These are phyloP conservation scores for Meghimatium bilineatum DNA, from an alignment of 2,888 invertebrate genomes.

Conservation along the genomic window DNA sequence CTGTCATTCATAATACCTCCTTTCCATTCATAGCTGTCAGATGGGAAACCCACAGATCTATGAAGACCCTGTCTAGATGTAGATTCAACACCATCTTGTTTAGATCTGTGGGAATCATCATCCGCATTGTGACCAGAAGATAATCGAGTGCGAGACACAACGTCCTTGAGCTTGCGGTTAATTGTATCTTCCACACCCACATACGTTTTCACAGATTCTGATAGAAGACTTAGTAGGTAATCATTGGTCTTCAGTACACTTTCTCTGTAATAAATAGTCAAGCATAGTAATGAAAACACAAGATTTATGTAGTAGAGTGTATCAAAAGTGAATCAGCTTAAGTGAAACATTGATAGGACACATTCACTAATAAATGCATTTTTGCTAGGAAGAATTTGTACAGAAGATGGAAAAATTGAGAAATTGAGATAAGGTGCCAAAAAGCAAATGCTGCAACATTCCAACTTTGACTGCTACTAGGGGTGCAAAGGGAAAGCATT, in stretches of 20 bases:
- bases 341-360: no score
- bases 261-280: constrained; percentile 58
- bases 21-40: constrained; percentile 28
- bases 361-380: no score
- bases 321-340: not conserved
- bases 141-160: constrained; percentile 53
- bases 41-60: constrained; percentile 14
- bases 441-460: no score
- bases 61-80: constrained; percentile 15
- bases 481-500: no score
- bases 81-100: constrained; percentile 16
- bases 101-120: not conserved
- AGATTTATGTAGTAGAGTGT: not conserved
- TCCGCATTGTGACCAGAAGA: constrained; percentile 2
- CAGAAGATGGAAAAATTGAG: no score
- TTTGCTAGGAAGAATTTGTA: no score
- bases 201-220: constrained; percentile 71
- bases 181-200: constrained; percentile 72
- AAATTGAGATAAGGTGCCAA: no score
- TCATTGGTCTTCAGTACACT: constrained; percentile 67
- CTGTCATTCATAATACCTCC: constrained; percentile 10
- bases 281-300: not conserved
- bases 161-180: constrained; percentile 62
- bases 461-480: no score
- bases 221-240: constrained; percentile 69